These are phyloP conservation scores for Myripristis murdjan DNA, from an alignment of 2,797 vertebrate genomes.

Conservation along the genomic window DNA sequence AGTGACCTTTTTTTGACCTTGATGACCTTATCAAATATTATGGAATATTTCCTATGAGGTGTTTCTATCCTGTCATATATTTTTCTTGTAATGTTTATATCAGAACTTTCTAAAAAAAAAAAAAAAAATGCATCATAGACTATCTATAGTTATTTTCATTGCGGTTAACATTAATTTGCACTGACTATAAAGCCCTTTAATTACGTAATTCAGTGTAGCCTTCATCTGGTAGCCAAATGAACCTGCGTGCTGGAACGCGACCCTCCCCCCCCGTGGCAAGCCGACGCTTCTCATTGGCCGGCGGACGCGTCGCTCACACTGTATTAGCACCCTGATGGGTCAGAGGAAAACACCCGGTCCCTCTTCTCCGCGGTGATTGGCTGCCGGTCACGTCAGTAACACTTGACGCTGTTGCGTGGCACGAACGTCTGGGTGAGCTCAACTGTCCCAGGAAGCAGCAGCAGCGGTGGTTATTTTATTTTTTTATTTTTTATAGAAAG, in stretches of 20 bases:
- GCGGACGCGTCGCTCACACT: neutral
- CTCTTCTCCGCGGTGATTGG: constrained; percentile 57
- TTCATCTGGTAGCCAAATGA: constrained; percentile 26
- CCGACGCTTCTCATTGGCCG: constrained; percentile 45
- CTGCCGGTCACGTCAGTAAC: constrained; percentile 35
- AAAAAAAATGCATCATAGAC: neutral
- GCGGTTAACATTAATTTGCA: neutral
- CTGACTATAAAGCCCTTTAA: neutral
- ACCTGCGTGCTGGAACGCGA: constrained; percentile 44
- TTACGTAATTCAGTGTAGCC: constrained; percentile 13
- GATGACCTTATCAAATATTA: neutral
- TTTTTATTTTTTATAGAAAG: constrained; percentile 62
- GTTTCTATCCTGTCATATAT: neutral
- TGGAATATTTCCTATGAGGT: neutral
- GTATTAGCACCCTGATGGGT: constrained; percentile 52
- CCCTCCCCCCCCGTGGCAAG: neutral
- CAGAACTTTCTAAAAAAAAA: no score
- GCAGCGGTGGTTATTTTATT: constrained; percentile 57
- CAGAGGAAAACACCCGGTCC: neutral
- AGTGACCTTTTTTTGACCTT: constrained; percentile 62
- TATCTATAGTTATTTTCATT: neutral
- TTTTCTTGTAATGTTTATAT: no score
- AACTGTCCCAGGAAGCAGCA: constrained; percentile 79
- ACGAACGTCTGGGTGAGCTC: constrained; percentile 59
- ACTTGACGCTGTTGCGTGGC: constrained; percentile 47